Evolutionary conservation across 2,797 vertebrate genomes (phyloP), one percentile per base, ranked within the genome.

Genomic region (Paramormyrops hopkinsi): DNA sequence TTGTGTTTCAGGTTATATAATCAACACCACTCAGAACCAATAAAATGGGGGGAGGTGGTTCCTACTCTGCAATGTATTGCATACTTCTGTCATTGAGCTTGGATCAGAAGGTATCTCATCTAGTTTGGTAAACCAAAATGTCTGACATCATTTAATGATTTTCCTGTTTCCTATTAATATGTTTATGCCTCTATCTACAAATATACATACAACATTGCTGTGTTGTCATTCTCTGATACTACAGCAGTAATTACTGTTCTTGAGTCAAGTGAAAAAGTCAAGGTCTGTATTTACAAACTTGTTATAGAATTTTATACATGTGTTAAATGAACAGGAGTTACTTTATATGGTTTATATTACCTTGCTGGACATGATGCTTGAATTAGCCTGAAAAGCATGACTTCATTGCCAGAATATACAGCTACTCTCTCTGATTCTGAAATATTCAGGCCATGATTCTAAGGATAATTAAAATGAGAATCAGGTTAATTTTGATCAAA

Each of bases 381-480:
- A 76, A 19, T 44, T 76, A 48, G 46, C 22, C 11, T 29, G 48
- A 50, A 85, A 85, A 48, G 69, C 69, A 41, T 19, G 4, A 76
- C 14, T 76, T 29, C 83, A 50, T 51, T 29, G 48, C 46, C 48
- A 50, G 9, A 85, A 51, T 25, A 25, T 19, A 25, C 2, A 59
- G 19, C 54, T 50, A 51, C 11, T 51, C 22, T 50, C 44, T 53
- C 8, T 12, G 6, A 50, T 25, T 51, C 83, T 25, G 83, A 29
- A 85, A 53, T 50, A 25, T 85, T 29, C 48, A 85, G 48, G 25
- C 82, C 25, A 29, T 11, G 25, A 85, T 85, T 25, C 48, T 48
- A 33, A 11, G 83, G 22, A 25, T 51, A 85, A 85, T 85, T 85
- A 85, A 85, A 85, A 51, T 29, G 46, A 85, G 44, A 85, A 85